These are phyloP conservation scores for Conus ventricosus DNA, from an alignment of 1,140 invertebrate genomes.

Conservation along the genomic window DNA sequence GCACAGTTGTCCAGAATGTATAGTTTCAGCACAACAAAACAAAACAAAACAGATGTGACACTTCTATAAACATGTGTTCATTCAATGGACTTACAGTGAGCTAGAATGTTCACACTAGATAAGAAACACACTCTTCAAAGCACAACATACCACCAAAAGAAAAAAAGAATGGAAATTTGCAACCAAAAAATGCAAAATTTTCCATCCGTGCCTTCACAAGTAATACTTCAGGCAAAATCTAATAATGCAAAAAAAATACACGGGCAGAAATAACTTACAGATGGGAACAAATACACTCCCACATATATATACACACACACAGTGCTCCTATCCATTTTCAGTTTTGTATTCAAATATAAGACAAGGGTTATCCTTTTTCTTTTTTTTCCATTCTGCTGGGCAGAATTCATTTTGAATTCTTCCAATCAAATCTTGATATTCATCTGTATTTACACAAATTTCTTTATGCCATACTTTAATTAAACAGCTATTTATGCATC, in stretches of 20 bases:
- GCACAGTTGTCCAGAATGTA: conserved; percentile 8
- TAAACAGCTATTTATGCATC: too few species aligned
- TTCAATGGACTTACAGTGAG: neutral
- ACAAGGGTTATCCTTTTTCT: too few species aligned
- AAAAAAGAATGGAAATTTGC: neutral
- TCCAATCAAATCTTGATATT: too few species aligned
- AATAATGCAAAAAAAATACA: neutral
- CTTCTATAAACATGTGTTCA: neutral
- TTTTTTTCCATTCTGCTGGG: too few species aligned
- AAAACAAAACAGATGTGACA: neutral
- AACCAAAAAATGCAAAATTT: too few species aligned
- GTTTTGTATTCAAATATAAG: too few species aligned
- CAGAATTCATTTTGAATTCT: too few species aligned
- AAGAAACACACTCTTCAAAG: neutral
- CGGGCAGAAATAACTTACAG: neutral
- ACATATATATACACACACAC: neutral
- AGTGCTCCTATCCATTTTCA: too few species aligned
- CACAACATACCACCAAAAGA: neutral
- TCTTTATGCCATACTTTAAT: too few species aligned
- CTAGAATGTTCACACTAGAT: neutral
- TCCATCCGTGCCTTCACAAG: too few species aligned
- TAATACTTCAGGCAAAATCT: neutral
- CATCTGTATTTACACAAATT: too few species aligned
- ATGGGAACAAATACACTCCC: neutral
- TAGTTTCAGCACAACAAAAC: neutral